Conservation (phyloP, 53 echinoderm and acorn worm genomes). For the Echinarachnius parma region DNA sequence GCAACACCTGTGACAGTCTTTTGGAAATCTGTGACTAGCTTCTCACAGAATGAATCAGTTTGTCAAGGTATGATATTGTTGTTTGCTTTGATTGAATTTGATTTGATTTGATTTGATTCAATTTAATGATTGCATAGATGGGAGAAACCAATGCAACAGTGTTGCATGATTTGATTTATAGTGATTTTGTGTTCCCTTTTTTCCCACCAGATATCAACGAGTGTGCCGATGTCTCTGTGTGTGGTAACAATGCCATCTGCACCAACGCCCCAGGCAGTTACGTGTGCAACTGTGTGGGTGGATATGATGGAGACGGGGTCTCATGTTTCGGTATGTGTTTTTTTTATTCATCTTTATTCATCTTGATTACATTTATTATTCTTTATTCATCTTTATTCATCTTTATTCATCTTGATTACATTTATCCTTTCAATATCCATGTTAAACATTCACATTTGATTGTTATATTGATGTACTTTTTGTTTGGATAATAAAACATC, state of each 20-base stretch:
- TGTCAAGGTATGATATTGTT: slow-evolving; percentile 17
- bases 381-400: too few relatives aligned
- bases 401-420: too few relatives aligned
- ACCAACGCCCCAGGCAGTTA: slow-evolving; percentile 65
- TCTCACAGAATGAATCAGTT: slow-evolving; percentile 29
- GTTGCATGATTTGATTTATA: too few relatives aligned
- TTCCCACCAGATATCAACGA: slow-evolving; percentile 61
- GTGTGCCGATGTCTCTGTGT: slow-evolving; percentile 49
- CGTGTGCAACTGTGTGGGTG: slow-evolving; percentile 54
- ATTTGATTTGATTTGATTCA: background rate
- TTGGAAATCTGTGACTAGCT: slow-evolving; percentile 63
- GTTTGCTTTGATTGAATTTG: background rate
- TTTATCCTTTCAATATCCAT: too few relatives aligned
- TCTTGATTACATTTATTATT: background rate
- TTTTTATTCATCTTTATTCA: background rate
- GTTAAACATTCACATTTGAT: too few relatives aligned
- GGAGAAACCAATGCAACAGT: too few relatives aligned
- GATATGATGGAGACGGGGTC: slow-evolving; percentile 63
- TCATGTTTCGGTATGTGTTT: slow-evolving; percentile 48
- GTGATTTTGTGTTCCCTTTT: background rate
- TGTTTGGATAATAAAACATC: too few relatives aligned
- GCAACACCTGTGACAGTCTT: too few relatives aligned
- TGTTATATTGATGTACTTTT: too few relatives aligned
- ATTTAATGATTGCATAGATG: too few relatives aligned
- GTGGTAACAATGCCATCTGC: slow-evolving; percentile 59